A percentile compares a stretch with the other conserved stretches of the same genome.
phyloP scores from a whole-genome alignment of 2,888 invertebrate species.

The Rhaphigaster nebulosa region DNA sequence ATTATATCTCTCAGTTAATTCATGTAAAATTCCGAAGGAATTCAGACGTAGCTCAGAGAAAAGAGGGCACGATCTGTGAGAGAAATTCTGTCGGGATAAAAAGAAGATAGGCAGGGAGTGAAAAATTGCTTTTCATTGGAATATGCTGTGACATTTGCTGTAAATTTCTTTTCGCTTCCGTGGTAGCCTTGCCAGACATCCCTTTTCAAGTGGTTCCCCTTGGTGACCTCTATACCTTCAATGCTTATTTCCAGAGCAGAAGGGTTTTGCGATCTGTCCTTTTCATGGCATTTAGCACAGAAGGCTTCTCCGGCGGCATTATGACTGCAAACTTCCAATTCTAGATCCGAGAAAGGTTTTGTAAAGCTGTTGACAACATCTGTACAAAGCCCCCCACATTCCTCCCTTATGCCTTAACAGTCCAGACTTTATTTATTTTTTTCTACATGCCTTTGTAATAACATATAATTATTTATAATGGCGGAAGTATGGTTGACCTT shows the following conservation, averaged over 20 bases:
- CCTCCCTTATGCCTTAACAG: not conserved
- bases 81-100: not conserved
- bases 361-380: not conserved
- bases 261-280: slow-evolving; percentile 39
- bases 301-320: slow-evolving; percentile 16
- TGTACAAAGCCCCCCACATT: not conserved
- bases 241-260: slow-evolving; percentile 24
- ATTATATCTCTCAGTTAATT: too few species aligned
- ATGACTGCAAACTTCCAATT: slow-evolving; percentile 22
- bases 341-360: not conserved
- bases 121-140: slow-evolving; percentile 41
- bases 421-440: not conserved
- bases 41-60: not conserved
- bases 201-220: not conserved
- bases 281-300: slow-evolving; percentile 46
- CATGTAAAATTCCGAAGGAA: not conserved
- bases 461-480: not conserved
- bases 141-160: slow-evolving; percentile 34
- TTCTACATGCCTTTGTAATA: not conserved
- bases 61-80: not conserved
- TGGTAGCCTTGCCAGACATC: not conserved
- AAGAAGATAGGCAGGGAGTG: not conserved
- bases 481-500: too few species aligned
- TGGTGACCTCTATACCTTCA: slow-evolving; percentile 34
- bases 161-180: slow-evolving; percentile 18